phyloP scores from a whole-genome alignment of 2,113 vertebrate genomes.

The Kobus ellipsiprymnus region DNA sequence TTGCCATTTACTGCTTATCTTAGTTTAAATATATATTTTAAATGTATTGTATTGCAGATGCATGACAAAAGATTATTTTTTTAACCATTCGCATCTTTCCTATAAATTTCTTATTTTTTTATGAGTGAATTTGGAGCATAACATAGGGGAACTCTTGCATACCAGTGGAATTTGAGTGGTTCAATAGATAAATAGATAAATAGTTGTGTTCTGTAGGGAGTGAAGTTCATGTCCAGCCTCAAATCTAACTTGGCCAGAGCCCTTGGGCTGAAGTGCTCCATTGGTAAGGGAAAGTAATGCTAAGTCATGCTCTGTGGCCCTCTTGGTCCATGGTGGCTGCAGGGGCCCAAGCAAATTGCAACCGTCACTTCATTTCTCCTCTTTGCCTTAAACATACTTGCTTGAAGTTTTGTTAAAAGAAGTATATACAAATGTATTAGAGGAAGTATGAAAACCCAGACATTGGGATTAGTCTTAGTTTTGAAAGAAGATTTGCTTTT shows the following conservation, averaged over 20 bases:
- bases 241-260: slow-evolving; percentile 20
- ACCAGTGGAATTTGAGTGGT: slow-evolving; percentile 33
- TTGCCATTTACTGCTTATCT: background rate
- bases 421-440: background rate
- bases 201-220: slow-evolving; percentile 14
- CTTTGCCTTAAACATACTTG: background rate
- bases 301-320: accelerated
- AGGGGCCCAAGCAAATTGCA: no score
- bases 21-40: background rate
- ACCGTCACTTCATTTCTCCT: background rate
- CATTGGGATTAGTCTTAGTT: background rate
- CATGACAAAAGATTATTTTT: background rate
- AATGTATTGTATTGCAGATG: background rate
- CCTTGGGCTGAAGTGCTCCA: background rate
- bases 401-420: background rate
- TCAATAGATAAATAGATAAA: slow-evolving; percentile 63
- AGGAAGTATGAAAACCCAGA: background rate
- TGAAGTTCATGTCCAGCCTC: slow-evolving; percentile 35
- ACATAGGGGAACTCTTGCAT: background rate
- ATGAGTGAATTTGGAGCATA: background rate
- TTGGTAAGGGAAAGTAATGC: accelerated
- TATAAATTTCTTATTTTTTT: background rate
- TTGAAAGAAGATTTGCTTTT: background rate
- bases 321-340: background rate
- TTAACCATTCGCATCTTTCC: background rate